Conservation (phyloP, 2,113 vertebrate species). For the Anser cygnoides region DNA sequence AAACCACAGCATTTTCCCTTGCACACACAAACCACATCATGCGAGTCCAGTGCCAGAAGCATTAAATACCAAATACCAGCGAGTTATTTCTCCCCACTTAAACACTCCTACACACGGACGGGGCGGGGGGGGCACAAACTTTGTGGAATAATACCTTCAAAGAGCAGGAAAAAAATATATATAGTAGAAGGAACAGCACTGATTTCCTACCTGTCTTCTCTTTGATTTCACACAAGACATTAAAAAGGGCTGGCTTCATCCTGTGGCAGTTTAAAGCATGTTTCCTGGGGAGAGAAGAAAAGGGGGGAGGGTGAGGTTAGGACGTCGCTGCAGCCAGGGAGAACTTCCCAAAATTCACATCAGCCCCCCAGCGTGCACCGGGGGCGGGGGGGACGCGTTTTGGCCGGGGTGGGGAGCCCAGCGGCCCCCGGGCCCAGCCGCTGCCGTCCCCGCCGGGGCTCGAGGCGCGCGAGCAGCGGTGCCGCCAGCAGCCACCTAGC, state of each 20-base stretch:
- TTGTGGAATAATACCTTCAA: background rate
- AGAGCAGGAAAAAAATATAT: background rate
- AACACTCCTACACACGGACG: background rate
- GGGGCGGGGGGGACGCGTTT: rapidly evolving
- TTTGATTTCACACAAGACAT: constrained; percentile 99
- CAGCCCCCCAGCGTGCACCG: rapidly evolving
- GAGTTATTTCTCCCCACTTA: background rate
- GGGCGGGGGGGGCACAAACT: background rate
- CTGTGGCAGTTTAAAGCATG: constrained; percentile 98
- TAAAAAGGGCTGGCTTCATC: constrained; percentile 99
- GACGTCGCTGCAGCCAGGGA: background rate
- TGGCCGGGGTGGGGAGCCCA: background rate
- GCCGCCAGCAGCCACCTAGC: background rate
- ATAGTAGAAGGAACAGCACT: background rate
- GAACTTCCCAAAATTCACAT: constrained; percentile 39
- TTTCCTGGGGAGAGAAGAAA: constrained; percentile 88
- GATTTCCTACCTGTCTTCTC: constrained; percentile 95
- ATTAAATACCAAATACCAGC: constrained; percentile 19
- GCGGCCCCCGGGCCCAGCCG: too few species aligned
- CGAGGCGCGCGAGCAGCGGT: rapidly evolving
- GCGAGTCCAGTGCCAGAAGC: constrained; percentile 45
- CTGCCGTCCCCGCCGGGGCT: background rate
- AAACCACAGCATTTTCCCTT: constrained; percentile 15
- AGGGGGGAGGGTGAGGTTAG: constrained; percentile 22
- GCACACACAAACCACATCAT: constrained; percentile 3